Evolutionary conservation across 64 coral and sea anemone species (phyloP), one percentile per base, ranked within the genome.

Genomic region (Pocillopora verrucosa): DNA sequence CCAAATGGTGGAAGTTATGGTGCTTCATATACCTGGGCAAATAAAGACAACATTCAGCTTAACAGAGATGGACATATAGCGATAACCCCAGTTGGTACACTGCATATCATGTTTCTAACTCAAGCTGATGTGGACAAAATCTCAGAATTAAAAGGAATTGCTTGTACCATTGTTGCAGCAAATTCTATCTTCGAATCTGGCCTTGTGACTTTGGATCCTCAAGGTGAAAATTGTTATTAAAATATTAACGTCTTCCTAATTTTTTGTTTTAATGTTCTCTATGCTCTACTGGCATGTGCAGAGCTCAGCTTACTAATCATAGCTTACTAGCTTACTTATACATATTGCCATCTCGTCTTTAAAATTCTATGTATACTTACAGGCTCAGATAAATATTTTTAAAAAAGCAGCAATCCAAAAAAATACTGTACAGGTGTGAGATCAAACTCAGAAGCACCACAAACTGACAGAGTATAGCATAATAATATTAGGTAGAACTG

Each of bases 91-190:
- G 86, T 69, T 80, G 90, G 90, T 51, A 22, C 72, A 13, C 61
- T 92, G 30, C 58, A 41, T 19, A 79, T 92, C 9, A 59, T 86
- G 56, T 87, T 61, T 58, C n/a, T 92, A 19, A 67, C 60, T 2
- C 51, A 79, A 15, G 26, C 68, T 16, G 90, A 92, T 22, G 4
- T 92, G 12, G 37, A 59, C 9, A 2, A 4, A 5, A 67, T 87
- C 11, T 38, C 17, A 15, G 36, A 34, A 16, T 76, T 45, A 11
- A 15, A 20, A 35, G 78, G 65, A 76, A 73, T 91, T 17, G 34
- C 16, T 4, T 92, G 90, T 34, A 34, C 22, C 13, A 86, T 92
- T 6, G 56, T 11, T 13, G 83, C 63, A 45, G 83, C 82, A 34
- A 92, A 86, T n/a, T 25, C 37, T 1, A 36, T 74, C 67, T 77